Base-by-base conservation (phyloP, 2,797 vertebrate genomes). In the Pangasius krempfi region DNA sequence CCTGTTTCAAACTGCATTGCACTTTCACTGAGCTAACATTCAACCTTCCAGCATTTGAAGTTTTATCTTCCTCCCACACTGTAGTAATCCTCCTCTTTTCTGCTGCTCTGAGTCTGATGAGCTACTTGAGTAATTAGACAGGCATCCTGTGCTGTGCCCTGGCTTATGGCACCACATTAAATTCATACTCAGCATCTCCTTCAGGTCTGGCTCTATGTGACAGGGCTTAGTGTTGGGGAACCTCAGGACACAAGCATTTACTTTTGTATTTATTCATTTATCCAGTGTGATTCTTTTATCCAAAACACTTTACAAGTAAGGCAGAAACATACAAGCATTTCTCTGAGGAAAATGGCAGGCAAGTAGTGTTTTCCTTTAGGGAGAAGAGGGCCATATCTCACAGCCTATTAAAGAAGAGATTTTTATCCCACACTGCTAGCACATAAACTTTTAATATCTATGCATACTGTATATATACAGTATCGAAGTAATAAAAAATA, bases 71-170 rank as follows among this genome's bases (percentile, higher is more conserved):
- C 47, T 84, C 60, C 68, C 18, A 83, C 88, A 56, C 80, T 33
- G 84, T 54, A 86, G 84, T 89, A 84, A 89, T 58, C 85, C 66
- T 81, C 54, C 68, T 64, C 47, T 72, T 75, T 68, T 85, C 52
- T 79, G 58, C 58, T 76, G 68, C 66, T 70, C 56, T 70, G 33
- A 89, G 85, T 90, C 84, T 92, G 85, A 90, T 88, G 85, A 88
- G 88, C 70, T 80, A 86, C 85, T 92, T 84, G 76, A 90, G 87
- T 88, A 92, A 90, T 92, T 90, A 90, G 89, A 88, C 89, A 87
- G 84, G 89, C 81, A 84, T 86, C 73, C 37, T 91, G 85, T 81
- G 85, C 68, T 81, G 80, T 86, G 85, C 68, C 86, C 78, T 82
- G 58, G 89, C 84, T 75, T 50, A 72, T 87, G 62, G 84, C 75